Percentiles rank a stretch among this genome's conserved stretches.
Conservation (phyloP, 2,797 vertebrate genomes). For the Huso huso region DNA sequence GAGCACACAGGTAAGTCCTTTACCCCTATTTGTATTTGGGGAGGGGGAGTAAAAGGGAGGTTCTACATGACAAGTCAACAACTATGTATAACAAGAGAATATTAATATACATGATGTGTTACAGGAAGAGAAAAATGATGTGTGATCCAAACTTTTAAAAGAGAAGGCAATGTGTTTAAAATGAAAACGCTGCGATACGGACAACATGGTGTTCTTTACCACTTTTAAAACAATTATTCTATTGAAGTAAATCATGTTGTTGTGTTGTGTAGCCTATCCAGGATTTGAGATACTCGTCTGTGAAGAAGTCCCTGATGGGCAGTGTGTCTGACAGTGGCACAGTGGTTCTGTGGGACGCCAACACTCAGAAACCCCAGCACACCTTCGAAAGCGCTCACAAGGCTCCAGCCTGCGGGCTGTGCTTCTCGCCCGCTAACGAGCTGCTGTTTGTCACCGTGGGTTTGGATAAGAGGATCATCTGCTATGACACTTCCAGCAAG, state of each 20-base stretch:
- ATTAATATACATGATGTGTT: too few species aligned
- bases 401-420: constrained; percentile 81
- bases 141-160: not conserved
- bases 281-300: constrained; percentile 76
- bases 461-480: constrained; percentile 92
- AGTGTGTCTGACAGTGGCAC: constrained; percentile 83
- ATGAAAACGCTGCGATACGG: too few species aligned
- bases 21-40: too few species aligned
- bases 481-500: constrained; percentile 89
- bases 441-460: constrained; percentile 86
- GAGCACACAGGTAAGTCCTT: constrained; percentile 64
- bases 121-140: too few species aligned
- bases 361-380: constrained; percentile 78
- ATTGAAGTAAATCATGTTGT: not conserved
- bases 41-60: too few species aligned
- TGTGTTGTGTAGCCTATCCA: constrained; percentile 71
- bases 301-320: constrained; percentile 85
- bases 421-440: constrained; percentile 90
- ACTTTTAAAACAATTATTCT: not conserved
- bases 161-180: too few species aligned
- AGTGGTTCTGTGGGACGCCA: constrained; percentile 88
- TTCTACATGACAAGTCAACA: too few species aligned
- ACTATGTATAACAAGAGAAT: too few species aligned
- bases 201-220: not conserved
- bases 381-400: constrained; percentile 81